Conservation (phyloP, 2,888 invertebrate species). For the Mimumesa dahlbomi region DNA sequence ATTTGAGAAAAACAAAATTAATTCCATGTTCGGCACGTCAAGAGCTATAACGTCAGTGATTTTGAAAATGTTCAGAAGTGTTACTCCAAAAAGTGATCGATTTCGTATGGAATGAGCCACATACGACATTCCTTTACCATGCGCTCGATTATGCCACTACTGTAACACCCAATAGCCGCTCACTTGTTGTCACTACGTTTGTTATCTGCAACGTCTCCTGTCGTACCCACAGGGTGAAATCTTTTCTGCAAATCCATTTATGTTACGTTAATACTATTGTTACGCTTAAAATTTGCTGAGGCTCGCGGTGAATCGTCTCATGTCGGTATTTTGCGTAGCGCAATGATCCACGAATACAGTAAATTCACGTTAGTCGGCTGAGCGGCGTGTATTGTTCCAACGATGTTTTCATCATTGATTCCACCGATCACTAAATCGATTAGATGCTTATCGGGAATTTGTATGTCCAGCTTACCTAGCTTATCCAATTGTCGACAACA, state of each 20-base stretch:
- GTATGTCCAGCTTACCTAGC: neutral
- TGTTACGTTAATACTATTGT: too few relatives aligned
- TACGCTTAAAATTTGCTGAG: too few relatives aligned
- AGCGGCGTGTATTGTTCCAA: conserved; percentile 1
- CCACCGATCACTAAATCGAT: conserved; percentile 6
- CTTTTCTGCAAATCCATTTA: too few relatives aligned
- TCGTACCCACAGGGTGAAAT: too few relatives aligned
- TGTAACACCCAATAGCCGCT: neutral
- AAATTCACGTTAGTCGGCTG: neutral
- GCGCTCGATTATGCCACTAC: neutral
- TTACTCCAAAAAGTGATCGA: neutral
- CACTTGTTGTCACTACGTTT: too few relatives aligned
- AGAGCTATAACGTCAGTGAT: too few relatives aligned
- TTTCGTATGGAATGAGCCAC: neutral
- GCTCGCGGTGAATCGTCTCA: too few relatives aligned
- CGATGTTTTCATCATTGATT: conserved; percentile 2
- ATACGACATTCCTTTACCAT: neutral
- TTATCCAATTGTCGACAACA: conserved; percentile 9
- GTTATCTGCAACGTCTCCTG: too few relatives aligned
- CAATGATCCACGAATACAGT: conserved; percentile 2
- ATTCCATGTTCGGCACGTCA: too few relatives aligned
- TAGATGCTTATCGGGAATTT: neutral
- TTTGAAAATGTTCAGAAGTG: neutral
- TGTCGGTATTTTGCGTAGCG: neutral
- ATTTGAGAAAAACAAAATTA: too few relatives aligned